Evolutionary conservation across 2,888 invertebrate genomes (phyloP).

Genomic region (Pediacus dermestoides): DNA sequence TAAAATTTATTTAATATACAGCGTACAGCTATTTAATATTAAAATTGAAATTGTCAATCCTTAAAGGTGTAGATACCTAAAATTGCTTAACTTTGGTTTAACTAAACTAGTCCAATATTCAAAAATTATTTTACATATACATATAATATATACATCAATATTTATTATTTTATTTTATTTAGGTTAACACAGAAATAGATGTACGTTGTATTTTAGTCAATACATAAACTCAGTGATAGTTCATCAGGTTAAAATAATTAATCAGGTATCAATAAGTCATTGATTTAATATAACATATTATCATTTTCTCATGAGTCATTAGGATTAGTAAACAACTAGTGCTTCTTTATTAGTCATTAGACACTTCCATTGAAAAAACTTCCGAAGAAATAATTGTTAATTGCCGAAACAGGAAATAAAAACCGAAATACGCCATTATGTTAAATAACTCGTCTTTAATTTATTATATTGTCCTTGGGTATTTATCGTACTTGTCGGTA

Average conservation of each 20-base stretch:
- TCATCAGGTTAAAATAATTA: conserved; percentile 23
- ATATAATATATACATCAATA: too few species aligned
- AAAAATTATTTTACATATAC: too few species aligned
- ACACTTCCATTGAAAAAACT: conserved; percentile 33
- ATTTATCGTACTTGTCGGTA: too few species aligned
- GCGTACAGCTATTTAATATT: too few species aligned
- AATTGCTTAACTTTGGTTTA: too few species aligned
- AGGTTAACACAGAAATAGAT: not conserved
- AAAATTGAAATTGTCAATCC: too few species aligned
- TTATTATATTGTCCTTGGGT: not conserved
- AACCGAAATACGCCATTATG: too few species aligned
- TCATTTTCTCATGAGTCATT: conserved; percentile 31
- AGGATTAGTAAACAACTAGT: conserved; percentile 32
- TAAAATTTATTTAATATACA: too few species aligned
- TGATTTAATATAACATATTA: conserved; percentile 6
- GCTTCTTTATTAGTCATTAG: conserved; percentile 36
- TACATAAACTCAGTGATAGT: conserved; percentile 31
- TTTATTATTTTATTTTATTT: too few species aligned
- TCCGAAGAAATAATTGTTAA: conserved; percentile 26
- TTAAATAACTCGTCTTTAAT: conserved; percentile 1
- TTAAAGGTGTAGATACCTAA: too few species aligned
- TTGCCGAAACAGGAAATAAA: too few species aligned
- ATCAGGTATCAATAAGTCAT: conserved; percentile 31
- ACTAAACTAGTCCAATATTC: too few species aligned
- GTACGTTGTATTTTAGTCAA: conserved; percentile 6